These are phyloP conservation scores for Pterobdella sp. DNA, from an alignment of 2,888 invertebrate species.

Conservation along the genomic window DNA sequence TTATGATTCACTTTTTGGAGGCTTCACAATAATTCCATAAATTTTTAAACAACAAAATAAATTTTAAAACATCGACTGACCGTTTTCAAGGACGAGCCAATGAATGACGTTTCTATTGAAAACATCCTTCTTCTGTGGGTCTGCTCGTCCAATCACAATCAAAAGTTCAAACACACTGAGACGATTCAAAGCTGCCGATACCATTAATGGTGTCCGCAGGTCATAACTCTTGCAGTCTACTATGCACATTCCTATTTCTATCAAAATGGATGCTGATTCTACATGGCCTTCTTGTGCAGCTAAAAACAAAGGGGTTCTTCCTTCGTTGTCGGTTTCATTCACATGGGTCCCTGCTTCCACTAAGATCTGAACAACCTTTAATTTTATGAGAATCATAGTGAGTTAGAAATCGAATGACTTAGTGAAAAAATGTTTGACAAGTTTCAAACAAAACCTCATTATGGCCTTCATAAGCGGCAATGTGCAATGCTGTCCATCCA, in stretches of 20 bases:
- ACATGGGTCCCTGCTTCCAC: constrained; percentile 52
- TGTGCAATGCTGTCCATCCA: constrained; percentile 93
- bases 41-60: not conserved
- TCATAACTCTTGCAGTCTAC: constrained; percentile 64
- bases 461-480: constrained; percentile 88
- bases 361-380: constrained; percentile 54
- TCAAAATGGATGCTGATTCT: constrained; percentile 32
- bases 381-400: not conserved
- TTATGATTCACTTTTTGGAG: too few relatives aligned
- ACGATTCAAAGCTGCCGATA: constrained; percentile 54
- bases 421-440: too few relatives aligned
- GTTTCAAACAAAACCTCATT: constrained; percentile 61
- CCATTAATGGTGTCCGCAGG: constrained; percentile 56
- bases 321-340: constrained; percentile 53
- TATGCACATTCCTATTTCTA: constrained; percentile 40
- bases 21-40: too few relatives aligned
- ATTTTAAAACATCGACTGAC: not conserved
- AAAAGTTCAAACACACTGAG: constrained; percentile 14
- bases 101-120: constrained; percentile 23
- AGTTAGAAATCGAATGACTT: not conserved
- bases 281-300: constrained; percentile 64
- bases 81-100: constrained; percentile 24
- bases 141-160: constrained; percentile 51
- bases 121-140: constrained; percentile 60
- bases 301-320: constrained; percentile 56